A percentile compares a stretch with the other conserved stretches of the same genome.
These are phyloP conservation scores for Phyllotreta striolata DNA, from an alignment of 2,888 invertebrate species.

Conservation along the genomic window DNA sequence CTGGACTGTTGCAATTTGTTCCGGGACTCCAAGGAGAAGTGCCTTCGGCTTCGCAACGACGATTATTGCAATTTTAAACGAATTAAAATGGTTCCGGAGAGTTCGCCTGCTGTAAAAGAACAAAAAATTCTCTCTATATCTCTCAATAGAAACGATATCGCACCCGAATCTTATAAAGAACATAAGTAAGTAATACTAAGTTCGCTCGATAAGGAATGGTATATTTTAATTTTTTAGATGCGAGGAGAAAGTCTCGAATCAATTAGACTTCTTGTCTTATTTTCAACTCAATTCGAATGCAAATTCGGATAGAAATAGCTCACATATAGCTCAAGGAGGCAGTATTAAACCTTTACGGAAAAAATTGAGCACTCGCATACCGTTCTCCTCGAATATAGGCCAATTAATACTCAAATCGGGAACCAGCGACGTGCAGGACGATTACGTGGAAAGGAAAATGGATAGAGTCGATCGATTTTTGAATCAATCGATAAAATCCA, in stretches of 20 bases:
- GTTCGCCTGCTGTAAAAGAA: neutral
- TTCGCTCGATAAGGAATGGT: too few species aligned
- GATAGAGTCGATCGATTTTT: constrained; percentile 32
- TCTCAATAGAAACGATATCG: too few species aligned
- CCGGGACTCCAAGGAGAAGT: constrained; percentile 22
- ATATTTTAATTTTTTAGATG: too few species aligned
- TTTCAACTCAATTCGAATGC: too few species aligned
- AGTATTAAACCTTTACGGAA: too few species aligned
- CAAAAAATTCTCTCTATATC: constrained; percentile 1
- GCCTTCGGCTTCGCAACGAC: constrained; percentile 29
- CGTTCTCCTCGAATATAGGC: constrained; percentile 32
- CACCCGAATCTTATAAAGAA: too few species aligned
- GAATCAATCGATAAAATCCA: constrained; percentile 5
- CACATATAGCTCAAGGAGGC: too few species aligned
- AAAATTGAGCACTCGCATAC: constrained; percentile 5
- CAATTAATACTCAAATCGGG: constrained; percentile 23
- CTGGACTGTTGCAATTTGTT: constrained; percentile 30
- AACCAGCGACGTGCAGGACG: neutral
- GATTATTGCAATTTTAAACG: constrained; percentile 24
- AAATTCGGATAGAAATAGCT: too few species aligned
- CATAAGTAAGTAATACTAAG: too few species aligned
- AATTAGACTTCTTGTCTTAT: too few species aligned
- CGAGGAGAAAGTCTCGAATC: too few species aligned
- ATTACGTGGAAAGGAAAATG: constrained; percentile 22
- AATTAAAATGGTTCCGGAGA: neutral